Conservation (phyloP, 1,140 invertebrate genomes). For the Helicoverpa armigera region DNA sequence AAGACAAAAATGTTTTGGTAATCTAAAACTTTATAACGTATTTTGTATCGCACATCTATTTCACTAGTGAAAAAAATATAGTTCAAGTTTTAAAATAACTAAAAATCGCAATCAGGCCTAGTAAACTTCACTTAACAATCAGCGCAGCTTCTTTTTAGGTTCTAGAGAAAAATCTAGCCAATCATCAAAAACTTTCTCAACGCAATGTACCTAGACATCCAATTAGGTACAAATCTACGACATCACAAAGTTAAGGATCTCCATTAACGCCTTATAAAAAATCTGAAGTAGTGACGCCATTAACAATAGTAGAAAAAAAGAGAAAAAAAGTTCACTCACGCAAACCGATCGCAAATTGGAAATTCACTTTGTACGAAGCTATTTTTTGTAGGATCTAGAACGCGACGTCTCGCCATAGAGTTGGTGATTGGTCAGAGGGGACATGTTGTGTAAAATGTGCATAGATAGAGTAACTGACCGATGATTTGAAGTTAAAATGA, state of each 20-base stretch:
- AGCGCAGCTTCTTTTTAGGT: background rate
- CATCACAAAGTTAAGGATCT: background rate
- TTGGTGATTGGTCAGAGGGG: background rate
- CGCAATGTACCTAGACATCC: background rate
- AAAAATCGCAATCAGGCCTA: no score
- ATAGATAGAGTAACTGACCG: no score
- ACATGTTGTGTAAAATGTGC: background rate
- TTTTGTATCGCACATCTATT: no score
- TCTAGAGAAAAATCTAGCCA: background rate
- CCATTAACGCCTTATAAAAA: conserved; percentile 17
- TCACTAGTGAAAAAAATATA: no score
- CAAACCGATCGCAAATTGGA: conserved; percentile 59
- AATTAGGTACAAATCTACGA: background rate
- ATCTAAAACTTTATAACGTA: no score
- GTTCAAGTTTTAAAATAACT: no score
- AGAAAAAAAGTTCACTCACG: conserved; percentile 51
- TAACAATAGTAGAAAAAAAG: conserved; percentile 52
- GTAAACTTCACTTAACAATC: no score
- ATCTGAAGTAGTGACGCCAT: conserved; percentile 52
- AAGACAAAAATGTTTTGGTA: no score
- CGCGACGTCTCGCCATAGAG: conserved; percentile 52
- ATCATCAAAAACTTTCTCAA: background rate
- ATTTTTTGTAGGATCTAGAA: conserved; percentile 57
- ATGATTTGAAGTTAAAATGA: no score
- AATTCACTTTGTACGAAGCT: conserved; percentile 55